Conservation (phyloP, 1,140 invertebrate genomes). For the Lepidostoma basale region DNA sequence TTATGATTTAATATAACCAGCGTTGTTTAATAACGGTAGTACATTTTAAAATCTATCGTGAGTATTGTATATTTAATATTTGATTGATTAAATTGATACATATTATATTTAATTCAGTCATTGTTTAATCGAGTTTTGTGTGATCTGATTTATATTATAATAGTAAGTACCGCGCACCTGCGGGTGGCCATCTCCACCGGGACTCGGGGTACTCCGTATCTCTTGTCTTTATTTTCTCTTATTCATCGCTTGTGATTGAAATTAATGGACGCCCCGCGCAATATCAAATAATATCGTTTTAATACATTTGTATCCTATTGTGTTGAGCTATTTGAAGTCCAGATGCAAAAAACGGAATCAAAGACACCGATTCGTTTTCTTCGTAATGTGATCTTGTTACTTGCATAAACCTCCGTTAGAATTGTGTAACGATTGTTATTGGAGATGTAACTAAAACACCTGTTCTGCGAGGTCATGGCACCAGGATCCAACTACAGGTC, state of each 20-base stretch:
- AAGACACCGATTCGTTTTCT: constrained; percentile 8
- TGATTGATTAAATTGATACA: too few relatives aligned
- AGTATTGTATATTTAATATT: too few relatives aligned
- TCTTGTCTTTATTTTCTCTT: constrained; percentile 7
- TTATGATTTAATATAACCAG: too few relatives aligned
- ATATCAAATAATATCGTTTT: constrained; percentile 27
- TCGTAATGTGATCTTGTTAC: constrained; percentile 1
- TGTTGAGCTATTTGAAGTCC: constrained; percentile 6
- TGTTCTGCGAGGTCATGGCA: neutral
- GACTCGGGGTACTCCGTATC: too few relatives aligned
- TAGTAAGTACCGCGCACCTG: too few relatives aligned
- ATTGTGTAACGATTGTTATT: neutral
- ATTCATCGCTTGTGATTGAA: neutral
- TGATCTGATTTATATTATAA: too few relatives aligned
- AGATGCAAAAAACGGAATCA: constrained; percentile 2
- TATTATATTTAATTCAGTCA: too few relatives aligned
- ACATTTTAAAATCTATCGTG: too few relatives aligned
- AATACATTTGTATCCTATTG: constrained; percentile 26
- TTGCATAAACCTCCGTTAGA: neutral
- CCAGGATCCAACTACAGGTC: too few relatives aligned
- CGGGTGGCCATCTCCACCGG: too few relatives aligned
- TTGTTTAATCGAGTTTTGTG: too few relatives aligned
- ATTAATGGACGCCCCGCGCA: constrained; percentile 26
- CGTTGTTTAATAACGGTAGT: too few relatives aligned
- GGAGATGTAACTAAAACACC: neutral